phyloP scores from a whole-genome alignment of 2,113 vertebrate genomes.

The Thinocorus orbignyianus region DNA sequence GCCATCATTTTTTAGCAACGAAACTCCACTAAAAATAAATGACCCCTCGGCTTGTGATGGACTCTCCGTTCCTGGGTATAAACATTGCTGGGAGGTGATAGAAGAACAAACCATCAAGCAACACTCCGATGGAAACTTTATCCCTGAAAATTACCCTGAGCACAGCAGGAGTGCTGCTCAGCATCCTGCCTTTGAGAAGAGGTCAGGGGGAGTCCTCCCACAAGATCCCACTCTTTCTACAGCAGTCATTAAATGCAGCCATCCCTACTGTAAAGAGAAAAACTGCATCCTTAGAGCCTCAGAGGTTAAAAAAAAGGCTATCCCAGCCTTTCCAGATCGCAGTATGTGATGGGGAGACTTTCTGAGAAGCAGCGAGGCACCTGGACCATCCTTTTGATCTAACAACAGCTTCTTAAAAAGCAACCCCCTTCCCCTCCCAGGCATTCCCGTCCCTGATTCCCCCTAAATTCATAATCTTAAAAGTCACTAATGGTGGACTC shows the following conservation, averaged over 20 bases:
- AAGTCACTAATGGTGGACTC: not conserved
- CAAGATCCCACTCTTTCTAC: not conserved
- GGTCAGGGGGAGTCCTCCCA: not conserved
- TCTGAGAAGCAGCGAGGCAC: not conserved
- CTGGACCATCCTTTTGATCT: not conserved
- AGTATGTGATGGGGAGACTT: not conserved
- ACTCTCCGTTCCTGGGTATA: not conserved
- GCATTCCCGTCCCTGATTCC: not conserved
- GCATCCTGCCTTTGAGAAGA: constrained; percentile 3
- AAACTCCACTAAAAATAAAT: not conserved
- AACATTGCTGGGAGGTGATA: not conserved
- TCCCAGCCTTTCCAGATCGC: not conserved
- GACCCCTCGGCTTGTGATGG: not conserved
- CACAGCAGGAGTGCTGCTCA: constrained; percentile 10
- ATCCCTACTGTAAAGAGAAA: not conserved
- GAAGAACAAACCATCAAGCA: not conserved
- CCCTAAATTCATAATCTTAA: not conserved
- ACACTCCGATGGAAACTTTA: not conserved
- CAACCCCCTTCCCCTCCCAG: not conserved
- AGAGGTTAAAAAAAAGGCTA: not conserved
- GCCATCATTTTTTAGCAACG: not conserved
- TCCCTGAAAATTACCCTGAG: not conserved
- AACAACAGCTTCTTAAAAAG: not conserved
- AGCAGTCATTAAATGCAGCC: not conserved
- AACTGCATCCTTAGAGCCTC: not conserved